These are phyloP conservation scores for Callospermophilus lateralis DNA, from an alignment of 2,113 vertebrate species.

Conservation along the genomic window DNA sequence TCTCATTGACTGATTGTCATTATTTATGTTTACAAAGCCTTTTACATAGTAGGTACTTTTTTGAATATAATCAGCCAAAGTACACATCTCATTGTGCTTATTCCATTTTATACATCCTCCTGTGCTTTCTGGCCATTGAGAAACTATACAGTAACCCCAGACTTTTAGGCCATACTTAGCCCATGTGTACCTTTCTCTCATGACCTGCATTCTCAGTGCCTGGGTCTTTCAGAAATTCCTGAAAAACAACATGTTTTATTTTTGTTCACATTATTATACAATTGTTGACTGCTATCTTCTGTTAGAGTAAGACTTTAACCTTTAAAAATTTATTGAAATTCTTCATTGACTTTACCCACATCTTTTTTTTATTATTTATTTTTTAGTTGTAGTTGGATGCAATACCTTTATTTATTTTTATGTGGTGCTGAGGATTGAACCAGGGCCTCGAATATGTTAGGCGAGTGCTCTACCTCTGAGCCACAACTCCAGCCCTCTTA, in stretches of 20 bases:
- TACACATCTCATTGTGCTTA: background rate
- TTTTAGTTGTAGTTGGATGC: too few relatives aligned
- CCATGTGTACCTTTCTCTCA: background rate
- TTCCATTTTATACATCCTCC: background rate
- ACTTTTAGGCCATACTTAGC: background rate
- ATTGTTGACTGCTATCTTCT: conserved; percentile 24
- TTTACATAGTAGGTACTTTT: conserved; percentile 2
- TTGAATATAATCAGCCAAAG: background rate
- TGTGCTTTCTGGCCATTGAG: background rate
- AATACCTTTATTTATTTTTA: too few relatives aligned
- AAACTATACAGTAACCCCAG: background rate
- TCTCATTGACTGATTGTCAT: conserved; percentile 21
- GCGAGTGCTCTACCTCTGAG: too few relatives aligned
- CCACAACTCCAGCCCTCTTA: background rate
- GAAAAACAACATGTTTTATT: conserved; percentile 1
- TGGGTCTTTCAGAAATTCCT: conserved; percentile 25
- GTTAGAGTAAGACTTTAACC: background rate
- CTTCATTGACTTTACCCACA: background rate
- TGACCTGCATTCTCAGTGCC: background rate
- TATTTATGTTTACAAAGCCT: conserved; percentile 46
- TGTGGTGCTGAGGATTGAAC: too few relatives aligned
- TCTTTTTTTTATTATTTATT: background rate
- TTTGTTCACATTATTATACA: conserved; percentile 28
- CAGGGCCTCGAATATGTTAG: too few relatives aligned
- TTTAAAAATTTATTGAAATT: conserved; percentile 49